A percentile compares a stretch with the other conserved stretches of the same genome.
phyloP scores from a whole-genome alignment of 2,888 invertebrate genomes.

The Mythimna impura region DNA sequence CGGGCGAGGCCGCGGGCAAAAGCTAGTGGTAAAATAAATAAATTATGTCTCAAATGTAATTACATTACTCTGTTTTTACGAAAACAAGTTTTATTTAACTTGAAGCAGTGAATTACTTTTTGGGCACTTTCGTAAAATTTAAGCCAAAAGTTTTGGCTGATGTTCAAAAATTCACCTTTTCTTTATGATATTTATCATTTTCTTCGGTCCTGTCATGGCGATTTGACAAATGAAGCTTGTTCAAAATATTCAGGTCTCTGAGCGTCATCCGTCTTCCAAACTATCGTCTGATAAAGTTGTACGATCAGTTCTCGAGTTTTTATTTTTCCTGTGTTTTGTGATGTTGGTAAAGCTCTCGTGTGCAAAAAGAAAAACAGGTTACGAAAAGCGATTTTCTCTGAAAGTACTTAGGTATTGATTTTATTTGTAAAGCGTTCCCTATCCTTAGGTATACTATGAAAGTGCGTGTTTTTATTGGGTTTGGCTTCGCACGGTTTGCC shows the following conservation, averaged over 20 bases:
- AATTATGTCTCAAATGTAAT: slow-evolving; percentile 36
- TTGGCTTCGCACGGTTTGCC: no score
- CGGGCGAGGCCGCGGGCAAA: no score
- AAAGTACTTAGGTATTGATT: background rate
- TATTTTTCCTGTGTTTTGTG: slow-evolving; percentile 15
- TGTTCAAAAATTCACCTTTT: slow-evolving; percentile 55
- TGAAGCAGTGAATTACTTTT: slow-evolving; percentile 28
- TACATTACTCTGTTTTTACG: slow-evolving; percentile 26
- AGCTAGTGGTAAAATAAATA: slow-evolving; percentile 18
- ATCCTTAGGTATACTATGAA: background rate
- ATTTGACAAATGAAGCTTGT: slow-evolving; percentile 53
- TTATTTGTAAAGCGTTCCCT: background rate
- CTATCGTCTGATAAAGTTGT: slow-evolving; percentile 29
- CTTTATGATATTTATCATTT: slow-evolving; percentile 51
- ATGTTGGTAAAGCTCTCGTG: slow-evolving; percentile 3
- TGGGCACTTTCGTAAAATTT: slow-evolving; percentile 14
- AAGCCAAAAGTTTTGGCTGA: slow-evolving; percentile 50
- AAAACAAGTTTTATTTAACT: slow-evolving; percentile 34
- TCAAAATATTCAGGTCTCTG: slow-evolving; percentile 31
- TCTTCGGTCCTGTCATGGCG: slow-evolving; percentile 47
- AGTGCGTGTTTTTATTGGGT: background rate
- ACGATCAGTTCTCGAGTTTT: slow-evolving; percentile 12
- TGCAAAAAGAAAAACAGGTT: slow-evolving; percentile 11
- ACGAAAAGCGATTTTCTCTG: background rate
- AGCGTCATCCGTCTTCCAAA: slow-evolving; percentile 41